phyloP scores from a whole-genome alignment of 1,140 invertebrate genomes.

The Galendromus occidentalis region DNA sequence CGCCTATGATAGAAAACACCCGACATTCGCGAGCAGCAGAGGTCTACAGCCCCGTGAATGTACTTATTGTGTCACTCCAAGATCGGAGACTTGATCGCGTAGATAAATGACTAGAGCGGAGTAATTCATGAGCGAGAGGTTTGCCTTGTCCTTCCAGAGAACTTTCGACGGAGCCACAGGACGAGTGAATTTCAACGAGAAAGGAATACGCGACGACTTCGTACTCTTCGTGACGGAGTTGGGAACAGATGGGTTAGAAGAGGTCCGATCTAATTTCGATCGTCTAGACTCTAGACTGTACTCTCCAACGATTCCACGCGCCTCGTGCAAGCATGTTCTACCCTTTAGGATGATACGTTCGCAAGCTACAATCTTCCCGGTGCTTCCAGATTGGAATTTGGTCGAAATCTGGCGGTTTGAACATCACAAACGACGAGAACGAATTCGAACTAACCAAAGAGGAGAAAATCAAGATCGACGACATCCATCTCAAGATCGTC shows the following conservation, averaged over 20 bases:
- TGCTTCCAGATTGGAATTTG: background rate
- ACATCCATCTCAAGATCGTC: background rate
- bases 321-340: background rate
- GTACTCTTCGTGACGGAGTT: constrained; percentile 1
- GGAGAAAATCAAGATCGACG: background rate
- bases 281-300: no score
- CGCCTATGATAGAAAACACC: no score
- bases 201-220: background rate
- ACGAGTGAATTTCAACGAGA: constrained; percentile 1
- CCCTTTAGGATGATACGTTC: no score
- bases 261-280: background rate
- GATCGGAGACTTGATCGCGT: no score
- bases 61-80: no score
- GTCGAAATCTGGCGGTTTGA: background rate
- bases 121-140: no score
- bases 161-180: constrained; percentile 7
- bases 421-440: constrained; percentile 3
- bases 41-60: no score
- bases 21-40: no score
- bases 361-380: background rate
- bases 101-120: no score
- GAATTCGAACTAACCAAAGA: background rate
- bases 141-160: background rate
- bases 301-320: no score
- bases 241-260: background rate